Evolutionary conservation across 64 coral and sea anemone species (phyloP).

Genomic region (Actinia equina): DNA sequence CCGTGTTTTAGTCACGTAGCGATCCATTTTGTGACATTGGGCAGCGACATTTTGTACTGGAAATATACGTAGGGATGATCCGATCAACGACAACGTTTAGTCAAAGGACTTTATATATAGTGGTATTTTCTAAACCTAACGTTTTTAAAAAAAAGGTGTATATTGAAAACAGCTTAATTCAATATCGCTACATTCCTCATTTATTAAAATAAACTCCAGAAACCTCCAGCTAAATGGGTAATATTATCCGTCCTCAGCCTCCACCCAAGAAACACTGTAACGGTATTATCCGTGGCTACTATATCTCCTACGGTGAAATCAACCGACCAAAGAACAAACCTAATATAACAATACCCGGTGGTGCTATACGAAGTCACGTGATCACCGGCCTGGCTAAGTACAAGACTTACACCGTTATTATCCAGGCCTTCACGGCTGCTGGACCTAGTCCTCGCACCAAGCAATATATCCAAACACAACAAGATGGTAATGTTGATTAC

Average conservation of each 20-base stretch:
- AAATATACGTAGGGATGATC: too few relatives aligned
- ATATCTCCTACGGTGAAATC: slow-evolving; percentile 44
- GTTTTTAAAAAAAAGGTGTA: too few relatives aligned
- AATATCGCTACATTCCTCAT: too few relatives aligned
- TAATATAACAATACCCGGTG: slow-evolving; percentile 61
- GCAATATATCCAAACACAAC: slow-evolving; percentile 42
- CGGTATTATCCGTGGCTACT: slow-evolving; percentile 77
- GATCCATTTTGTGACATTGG: too few relatives aligned
- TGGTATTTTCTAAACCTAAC: too few relatives aligned
- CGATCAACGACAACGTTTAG: too few relatives aligned
- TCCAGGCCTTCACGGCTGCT: slow-evolving; percentile 78
- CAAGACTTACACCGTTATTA: slow-evolving; percentile 38
- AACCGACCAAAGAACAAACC: slow-evolving; percentile 44
- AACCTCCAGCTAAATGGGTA: too few relatives aligned
- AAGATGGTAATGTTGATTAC: slow-evolving; percentile 54
- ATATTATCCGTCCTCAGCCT: slow-evolving; percentile 28
- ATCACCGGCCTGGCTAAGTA: slow-evolving; percentile 45
- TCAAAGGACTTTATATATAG: too few relatives aligned
- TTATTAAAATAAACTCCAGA: too few relatives aligned
- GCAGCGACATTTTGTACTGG: too few relatives aligned
- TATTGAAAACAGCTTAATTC: too few relatives aligned
- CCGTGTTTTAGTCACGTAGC: too few relatives aligned
- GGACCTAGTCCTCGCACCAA: slow-evolving; percentile 56
- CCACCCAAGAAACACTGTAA: slow-evolving; percentile 59
- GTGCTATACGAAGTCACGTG: slow-evolving; percentile 45